Conservation (phyloP, 1,140 invertebrate species). For the Battus philenor region DNA sequence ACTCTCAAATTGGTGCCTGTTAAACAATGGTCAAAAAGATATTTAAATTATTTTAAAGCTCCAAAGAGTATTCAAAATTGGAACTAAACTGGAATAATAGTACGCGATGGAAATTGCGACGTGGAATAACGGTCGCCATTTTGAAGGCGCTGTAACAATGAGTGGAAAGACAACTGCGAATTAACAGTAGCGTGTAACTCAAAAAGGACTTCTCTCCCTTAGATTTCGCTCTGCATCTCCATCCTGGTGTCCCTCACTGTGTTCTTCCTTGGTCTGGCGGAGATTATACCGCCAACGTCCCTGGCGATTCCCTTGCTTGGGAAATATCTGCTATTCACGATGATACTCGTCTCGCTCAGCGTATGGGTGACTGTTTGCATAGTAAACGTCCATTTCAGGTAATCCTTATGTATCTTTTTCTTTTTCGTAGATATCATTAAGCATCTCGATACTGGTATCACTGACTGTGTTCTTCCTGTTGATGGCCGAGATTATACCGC, state of each 20-base stretch:
- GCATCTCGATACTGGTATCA: conserved; percentile 98
- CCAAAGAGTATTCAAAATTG: too few species aligned
- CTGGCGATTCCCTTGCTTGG: conserved; percentile 96
- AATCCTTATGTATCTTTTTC: conserved; percentile 61
- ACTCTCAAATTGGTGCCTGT: conserved; percentile 12
- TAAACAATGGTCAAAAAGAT: background rate
- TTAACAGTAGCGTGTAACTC: conserved; percentile 30
- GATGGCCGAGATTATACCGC: conserved; percentile 97
- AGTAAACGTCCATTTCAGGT: conserved; percentile 98
- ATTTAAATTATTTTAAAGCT: too few species aligned
- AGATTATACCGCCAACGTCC: conserved; percentile 98
- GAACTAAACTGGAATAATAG: too few species aligned
- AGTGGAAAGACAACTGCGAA: conserved; percentile 38
- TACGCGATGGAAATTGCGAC: background rate
- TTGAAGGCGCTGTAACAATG: conserved; percentile 6
- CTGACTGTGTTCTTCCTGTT: conserved; percentile 99
- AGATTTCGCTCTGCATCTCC: conserved; percentile 95
- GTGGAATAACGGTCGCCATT: conserved; percentile 7
- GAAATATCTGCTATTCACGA: conserved; percentile 97
- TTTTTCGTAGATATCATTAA: conserved; percentile 86
- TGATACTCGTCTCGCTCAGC: conserved; percentile 97
- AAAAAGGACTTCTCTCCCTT: conserved; percentile 67
- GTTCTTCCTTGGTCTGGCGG: conserved; percentile 97
- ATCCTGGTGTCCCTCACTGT: conserved; percentile 98
- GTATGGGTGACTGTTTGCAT: conserved; percentile 98